Evolutionary conservation across 2,888 invertebrate species (phyloP).

Genomic region (Ophion costatus): DNA sequence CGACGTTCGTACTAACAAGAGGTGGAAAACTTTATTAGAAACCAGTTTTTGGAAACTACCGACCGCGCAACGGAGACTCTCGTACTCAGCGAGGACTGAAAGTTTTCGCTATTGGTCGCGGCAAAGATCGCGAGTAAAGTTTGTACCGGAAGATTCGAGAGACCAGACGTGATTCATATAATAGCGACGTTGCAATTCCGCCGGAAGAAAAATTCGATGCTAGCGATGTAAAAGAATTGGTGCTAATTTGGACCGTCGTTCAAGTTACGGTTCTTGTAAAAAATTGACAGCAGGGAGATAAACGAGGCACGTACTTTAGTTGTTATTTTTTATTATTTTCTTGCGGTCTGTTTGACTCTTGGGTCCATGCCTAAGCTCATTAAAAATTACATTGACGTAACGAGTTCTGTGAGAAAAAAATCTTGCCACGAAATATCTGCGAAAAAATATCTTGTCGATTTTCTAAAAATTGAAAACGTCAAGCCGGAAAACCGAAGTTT

Average conservation of each 20-base stretch:
- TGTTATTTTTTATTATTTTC: no score
- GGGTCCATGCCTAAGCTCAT: no score
- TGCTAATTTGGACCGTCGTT: not conserved
- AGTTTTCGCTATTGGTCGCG: slow-evolving; percentile 43
- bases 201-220: slow-evolving; percentile 3
- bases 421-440: no score
- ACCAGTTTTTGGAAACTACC: slow-evolving; percentile 59
- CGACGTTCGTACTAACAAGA: slow-evolving; percentile 59
- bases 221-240: slow-evolving; percentile 3
- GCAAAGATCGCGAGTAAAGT: slow-evolving; percentile 50
- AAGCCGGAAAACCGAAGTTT: no score
- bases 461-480: no score
- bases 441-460: no score
- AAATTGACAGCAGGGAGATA: no score
- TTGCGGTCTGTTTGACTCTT: no score
- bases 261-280: no score
- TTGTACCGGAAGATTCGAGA: slow-evolving; percentile 30
- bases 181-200: slow-evolving; percentile 13
- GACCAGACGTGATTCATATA: slow-evolving; percentile 55
- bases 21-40: slow-evolving; percentile 65
- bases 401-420: no score
- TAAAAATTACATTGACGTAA: no score
- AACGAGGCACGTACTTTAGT: no score
- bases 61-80: slow-evolving; percentile 17
- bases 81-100: slow-evolving; percentile 37